Conservation (phyloP, 2,113 vertebrate genomes). For the Zosterops hypoxanthus region DNA sequence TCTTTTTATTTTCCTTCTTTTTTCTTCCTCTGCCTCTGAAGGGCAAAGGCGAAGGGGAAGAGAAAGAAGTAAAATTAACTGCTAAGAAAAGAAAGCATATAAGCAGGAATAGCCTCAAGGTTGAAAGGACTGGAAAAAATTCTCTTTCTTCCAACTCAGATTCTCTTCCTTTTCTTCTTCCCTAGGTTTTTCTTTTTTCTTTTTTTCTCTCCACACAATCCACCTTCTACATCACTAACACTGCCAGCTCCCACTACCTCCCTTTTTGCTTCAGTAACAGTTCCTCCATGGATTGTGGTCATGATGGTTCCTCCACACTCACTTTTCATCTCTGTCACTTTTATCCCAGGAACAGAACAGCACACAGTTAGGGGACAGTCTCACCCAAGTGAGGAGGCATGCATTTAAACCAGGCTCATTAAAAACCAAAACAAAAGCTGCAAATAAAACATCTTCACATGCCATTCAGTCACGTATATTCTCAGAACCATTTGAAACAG, state of each 20-base stretch:
- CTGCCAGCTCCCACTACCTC: neutral
- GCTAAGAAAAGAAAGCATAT: neutral
- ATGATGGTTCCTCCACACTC: neutral
- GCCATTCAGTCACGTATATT: neutral
- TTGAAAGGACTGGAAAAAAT: neutral
- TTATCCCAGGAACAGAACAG: neutral
- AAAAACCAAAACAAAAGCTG: neutral
- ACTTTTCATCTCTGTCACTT: neutral
- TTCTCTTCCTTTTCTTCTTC: neutral
- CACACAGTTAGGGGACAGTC: accelerated
- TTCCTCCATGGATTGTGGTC: neutral
- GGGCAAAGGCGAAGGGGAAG: neutral
- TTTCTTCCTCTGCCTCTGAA: accelerated
- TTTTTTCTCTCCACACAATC: neutral
- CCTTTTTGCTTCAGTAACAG: neutral
- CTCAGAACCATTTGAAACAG: neutral
- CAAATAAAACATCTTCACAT: accelerated
- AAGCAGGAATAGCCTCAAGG: neutral
- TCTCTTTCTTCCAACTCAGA: neutral
- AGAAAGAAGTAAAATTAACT: neutral
- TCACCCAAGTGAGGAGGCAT: neutral
- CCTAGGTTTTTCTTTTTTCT: neutral
- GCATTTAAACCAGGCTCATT: accelerated
- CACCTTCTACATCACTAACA: neutral
- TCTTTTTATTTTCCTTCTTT: neutral